Percentiles rank a stretch among this genome's conserved stretches.
phyloP scores from a whole-genome alignment of 92 coral and sea anemone species.

The Hydrozoanthus gracilis region DNA sequence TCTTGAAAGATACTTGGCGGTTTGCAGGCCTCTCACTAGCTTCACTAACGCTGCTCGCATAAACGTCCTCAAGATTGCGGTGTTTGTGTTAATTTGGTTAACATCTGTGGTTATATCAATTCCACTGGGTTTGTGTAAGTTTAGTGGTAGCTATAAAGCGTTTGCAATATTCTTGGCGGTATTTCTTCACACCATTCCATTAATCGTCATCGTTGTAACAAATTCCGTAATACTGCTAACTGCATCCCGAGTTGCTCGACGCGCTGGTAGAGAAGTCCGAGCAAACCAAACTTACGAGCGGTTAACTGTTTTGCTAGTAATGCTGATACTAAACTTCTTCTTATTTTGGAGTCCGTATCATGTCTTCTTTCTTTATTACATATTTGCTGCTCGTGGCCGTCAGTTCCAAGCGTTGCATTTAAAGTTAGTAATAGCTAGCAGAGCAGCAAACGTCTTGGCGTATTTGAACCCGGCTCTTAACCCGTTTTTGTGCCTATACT shows the following conservation, averaged over 20 bases:
- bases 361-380: conserved; percentile 23
- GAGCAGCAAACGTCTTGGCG: conserved; percentile 13
- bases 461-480: conserved; percentile 32
- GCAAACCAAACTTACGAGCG: conserved; percentile 18
- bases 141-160: conserved; percentile 17
- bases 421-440: conserved; percentile 40
- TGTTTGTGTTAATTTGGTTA: conserved; percentile 47
- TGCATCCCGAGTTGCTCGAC: conserved; percentile 51
- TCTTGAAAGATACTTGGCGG: conserved; percentile 44
- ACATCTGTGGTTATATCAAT: conserved; percentile 46
- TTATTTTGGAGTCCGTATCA: conserved; percentile 61
- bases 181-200: conserved; percentile 54
- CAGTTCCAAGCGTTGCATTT: conserved; percentile 15
- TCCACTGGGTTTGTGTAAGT: conserved; percentile 52
- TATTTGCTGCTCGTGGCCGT: not conserved
- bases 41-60: conserved; percentile 24
- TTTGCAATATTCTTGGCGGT: conserved; percentile 38
- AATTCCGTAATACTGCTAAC: conserved; percentile 44
- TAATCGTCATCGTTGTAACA: conserved; percentile 19
- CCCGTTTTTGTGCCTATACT: conserved; percentile 17
- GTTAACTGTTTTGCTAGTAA: conserved; percentile 8
- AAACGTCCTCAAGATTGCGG: conserved; percentile 36
- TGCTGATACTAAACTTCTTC: conserved; percentile 29
- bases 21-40: not conserved
- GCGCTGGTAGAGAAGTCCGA: conserved; percentile 6